A percentile compares a stretch with the other conserved stretches of the same genome.
Evolutionary conservation across 2,113 vertebrate species (phyloP).

Genomic region (Pagrus major): DNA sequence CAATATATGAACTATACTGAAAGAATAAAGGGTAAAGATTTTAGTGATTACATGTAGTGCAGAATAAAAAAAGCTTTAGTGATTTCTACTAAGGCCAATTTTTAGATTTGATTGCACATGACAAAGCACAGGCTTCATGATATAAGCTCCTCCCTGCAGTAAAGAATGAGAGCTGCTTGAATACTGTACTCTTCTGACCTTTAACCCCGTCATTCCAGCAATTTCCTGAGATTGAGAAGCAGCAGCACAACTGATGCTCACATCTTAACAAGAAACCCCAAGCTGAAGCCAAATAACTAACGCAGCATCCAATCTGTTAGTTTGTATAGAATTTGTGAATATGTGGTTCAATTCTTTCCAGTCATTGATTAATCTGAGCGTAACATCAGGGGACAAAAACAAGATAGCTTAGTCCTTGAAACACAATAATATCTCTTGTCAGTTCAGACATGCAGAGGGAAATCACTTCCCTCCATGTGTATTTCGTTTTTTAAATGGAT

Average conservation of each 20-base stretch:
- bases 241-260: slow-evolving; percentile 27
- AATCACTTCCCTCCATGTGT: slow-evolving; percentile 6
- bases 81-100: neutral
- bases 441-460: neutral
- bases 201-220: slow-evolving; percentile 18
- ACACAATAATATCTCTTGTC: neutral
- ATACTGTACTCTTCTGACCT: slow-evolving; percentile 23
- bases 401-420: neutral
- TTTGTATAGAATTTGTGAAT: neutral
- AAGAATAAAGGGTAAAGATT: neutral
- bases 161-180: slow-evolving; percentile 10
- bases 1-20: neutral
- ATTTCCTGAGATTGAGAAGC: slow-evolving; percentile 44
- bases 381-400: neutral
- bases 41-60: neutral
- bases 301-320: neutral
- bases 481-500: neutral
- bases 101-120: neutral
- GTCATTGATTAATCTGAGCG: neutral
- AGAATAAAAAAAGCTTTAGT: neutral
- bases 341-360: neutral
- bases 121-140: neutral
- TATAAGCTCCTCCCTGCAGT: neutral
- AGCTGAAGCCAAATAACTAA: neutral
- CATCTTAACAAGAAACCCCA: slow-evolving; percentile 5